Percentiles rank a stretch among this genome's conserved stretches.
phyloP scores from a whole-genome alignment of 2,888 invertebrate species.

The Drosophila setosimentum region DNA sequence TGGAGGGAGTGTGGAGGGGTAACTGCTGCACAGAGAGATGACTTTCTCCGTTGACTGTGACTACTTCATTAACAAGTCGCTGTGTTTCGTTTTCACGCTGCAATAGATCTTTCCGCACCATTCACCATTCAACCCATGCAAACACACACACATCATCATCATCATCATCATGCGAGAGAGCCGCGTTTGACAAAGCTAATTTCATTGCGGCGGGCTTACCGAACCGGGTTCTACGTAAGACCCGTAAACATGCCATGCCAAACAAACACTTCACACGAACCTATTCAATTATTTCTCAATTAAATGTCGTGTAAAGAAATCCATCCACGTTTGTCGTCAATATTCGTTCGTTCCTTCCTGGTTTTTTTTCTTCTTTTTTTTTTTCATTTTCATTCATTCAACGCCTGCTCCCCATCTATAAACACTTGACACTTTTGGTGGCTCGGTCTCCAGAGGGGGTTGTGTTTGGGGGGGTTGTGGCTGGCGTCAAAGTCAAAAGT shows the following conservation, averaged over 20 bases:
- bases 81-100: conserved; percentile 74
- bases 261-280: conserved; percentile 83
- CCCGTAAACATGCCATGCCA: conserved; percentile 62
- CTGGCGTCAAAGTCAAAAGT: conserved; percentile 55
- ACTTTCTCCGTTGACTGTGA: conserved; percentile 74
- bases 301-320: conserved; percentile 80
- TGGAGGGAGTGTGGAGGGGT: background rate
- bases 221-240: conserved; percentile 37
- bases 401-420: conserved; percentile 33
- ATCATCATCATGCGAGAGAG: conserved; percentile 39
- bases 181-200: conserved; percentile 78
- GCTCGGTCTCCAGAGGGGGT: conserved; percentile 15
- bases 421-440: conserved; percentile 70
- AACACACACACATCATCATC: conserved; percentile 9
- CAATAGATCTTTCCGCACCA: conserved; percentile 72
- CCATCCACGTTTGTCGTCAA: conserved; percentile 38
- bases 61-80: conserved; percentile 75
- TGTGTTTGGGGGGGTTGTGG: background rate
- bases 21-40: conserved; percentile 20
- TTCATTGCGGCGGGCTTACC: conserved; percentile 58
- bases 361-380: conserved; percentile 1
- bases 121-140: conserved; percentile 61
- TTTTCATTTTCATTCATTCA: conserved; percentile 16
- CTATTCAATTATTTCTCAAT: conserved; percentile 84
- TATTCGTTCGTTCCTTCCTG: conserved; percentile 22